phyloP scores from a whole-genome alignment of 2,113 vertebrate genomes.

The Ascaphus truei region DNA sequence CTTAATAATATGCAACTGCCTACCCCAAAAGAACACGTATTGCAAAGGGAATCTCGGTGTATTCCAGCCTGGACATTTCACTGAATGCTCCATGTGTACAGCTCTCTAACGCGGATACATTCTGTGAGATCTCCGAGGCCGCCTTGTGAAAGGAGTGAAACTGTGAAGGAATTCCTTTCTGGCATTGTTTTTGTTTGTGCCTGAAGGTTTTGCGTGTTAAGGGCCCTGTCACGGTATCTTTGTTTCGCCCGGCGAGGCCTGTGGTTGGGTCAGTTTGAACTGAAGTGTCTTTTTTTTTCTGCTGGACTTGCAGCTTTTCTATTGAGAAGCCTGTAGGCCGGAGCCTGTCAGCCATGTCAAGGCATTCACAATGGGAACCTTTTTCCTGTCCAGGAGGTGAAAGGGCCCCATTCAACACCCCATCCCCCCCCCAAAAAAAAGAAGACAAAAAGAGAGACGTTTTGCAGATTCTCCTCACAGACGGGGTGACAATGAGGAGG shows the following conservation, averaged over 20 bases:
- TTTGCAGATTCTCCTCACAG: slow-evolving; percentile 33
- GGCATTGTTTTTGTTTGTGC: slow-evolving; percentile 14
- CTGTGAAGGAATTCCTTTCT: slow-evolving; percentile 11
- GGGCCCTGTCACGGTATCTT: neutral
- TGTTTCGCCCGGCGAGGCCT: neutral
- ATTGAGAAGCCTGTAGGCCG: slow-evolving; percentile 15
- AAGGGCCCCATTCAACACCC: slow-evolving; percentile 19
- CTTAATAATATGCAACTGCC: too few relatives aligned
- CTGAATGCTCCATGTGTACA: too few relatives aligned
- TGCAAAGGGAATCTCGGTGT: too few relatives aligned
- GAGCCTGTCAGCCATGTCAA: slow-evolving; percentile 33
- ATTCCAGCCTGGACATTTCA: too few relatives aligned
- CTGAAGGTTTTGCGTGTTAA: neutral
- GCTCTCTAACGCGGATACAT: too few relatives aligned
- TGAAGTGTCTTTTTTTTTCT: slow-evolving; percentile 12
- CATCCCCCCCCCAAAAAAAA: neutral
- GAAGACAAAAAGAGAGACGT: slow-evolving; percentile 22
- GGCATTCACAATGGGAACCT: slow-evolving; percentile 26
- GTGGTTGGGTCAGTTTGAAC: slow-evolving; percentile 10
- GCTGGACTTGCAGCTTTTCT: slow-evolving; percentile 17
- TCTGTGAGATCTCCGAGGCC: neutral
- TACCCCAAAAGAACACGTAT: too few relatives aligned
- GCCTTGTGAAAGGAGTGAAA: neutral
- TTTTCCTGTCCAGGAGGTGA: slow-evolving; percentile 29
- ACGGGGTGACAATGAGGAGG: slow-evolving; percentile 16